These are phyloP conservation scores for Engraulis encrasicolus DNA, from an alignment of 2,113 vertebrate genomes.

Conservation along the genomic window DNA sequence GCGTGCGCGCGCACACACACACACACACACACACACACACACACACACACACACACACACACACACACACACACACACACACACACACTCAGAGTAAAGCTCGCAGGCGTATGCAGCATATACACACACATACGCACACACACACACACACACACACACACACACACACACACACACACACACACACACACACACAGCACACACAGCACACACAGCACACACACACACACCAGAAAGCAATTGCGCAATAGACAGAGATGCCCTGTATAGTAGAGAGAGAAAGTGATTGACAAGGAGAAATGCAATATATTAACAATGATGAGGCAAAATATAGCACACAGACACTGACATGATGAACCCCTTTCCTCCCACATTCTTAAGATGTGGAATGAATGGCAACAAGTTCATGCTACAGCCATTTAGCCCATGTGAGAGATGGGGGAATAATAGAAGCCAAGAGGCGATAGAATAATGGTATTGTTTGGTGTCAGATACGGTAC, in stretches of 20 bases:
- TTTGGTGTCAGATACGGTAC: constrained; percentile 46
- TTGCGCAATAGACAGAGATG: background rate
- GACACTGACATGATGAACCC: constrained; percentile 47
- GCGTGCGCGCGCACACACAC: too few relatives aligned
- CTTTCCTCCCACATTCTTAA: constrained; percentile 67
- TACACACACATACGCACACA: too few relatives aligned
- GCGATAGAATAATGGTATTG: constrained; percentile 32
- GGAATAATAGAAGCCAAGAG: background rate
- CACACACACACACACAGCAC: too few relatives aligned
- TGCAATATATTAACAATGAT: background rate
- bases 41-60: too few relatives aligned
- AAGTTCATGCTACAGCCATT: constrained; percentile 55
- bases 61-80: too few relatives aligned
- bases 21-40: too few relatives aligned
- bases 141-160: too few relatives aligned
- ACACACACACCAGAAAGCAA: background rate
- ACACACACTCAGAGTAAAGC: too few relatives aligned
- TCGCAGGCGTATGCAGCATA: too few relatives aligned
- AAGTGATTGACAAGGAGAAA: background rate
- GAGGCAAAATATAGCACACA: background rate
- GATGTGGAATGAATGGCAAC: constrained; percentile 53
- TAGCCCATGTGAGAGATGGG: constrained; percentile 44
- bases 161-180: too few relatives aligned
- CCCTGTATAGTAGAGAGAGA: background rate
- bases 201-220: too few relatives aligned